A percentile compares a stretch with the other conserved stretches of the same genome.
Evolutionary conservation across 2,797 vertebrate genomes (phyloP).

Genomic region (Halcyon leucocephala): DNA sequence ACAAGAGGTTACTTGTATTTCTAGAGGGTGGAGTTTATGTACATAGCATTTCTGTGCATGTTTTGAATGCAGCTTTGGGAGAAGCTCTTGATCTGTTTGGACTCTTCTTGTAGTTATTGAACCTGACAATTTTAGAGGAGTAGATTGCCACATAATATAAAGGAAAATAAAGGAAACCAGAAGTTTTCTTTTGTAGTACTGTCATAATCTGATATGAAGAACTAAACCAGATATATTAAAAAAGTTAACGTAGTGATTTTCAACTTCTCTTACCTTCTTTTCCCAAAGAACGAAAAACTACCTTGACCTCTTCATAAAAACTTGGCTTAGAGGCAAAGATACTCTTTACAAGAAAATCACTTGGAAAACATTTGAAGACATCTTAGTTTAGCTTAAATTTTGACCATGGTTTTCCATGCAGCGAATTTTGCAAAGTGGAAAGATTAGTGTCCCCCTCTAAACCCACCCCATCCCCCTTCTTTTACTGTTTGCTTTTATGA

Average conservation of each 20-base stretch:
- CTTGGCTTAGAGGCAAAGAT: background rate
- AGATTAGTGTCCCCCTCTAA: background rate
- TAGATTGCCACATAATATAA: background rate
- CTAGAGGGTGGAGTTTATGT: background rate
- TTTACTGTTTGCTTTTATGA: background rate
- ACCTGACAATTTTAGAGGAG: background rate
- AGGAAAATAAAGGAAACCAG: background rate
- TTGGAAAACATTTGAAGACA: background rate
- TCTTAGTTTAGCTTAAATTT: background rate
- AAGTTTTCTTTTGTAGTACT: background rate
- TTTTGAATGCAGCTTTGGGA: background rate
- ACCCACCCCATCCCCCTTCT: accelerated
- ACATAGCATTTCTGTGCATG: background rate
- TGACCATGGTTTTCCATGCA: background rate
- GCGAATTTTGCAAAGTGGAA: background rate
- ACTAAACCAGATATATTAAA: background rate
- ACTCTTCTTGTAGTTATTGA: background rate
- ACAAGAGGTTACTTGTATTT: background rate
- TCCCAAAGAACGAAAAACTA: background rate
- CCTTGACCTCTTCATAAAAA: background rate
- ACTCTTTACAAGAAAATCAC: background rate
- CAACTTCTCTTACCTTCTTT: background rate
- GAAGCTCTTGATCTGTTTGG: background rate
- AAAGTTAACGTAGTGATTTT: background rate
- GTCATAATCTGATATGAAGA: background rate